Base-by-base conservation (phyloP, 2,113 vertebrate genomes). In the Oreochromis niloticus region DNA sequence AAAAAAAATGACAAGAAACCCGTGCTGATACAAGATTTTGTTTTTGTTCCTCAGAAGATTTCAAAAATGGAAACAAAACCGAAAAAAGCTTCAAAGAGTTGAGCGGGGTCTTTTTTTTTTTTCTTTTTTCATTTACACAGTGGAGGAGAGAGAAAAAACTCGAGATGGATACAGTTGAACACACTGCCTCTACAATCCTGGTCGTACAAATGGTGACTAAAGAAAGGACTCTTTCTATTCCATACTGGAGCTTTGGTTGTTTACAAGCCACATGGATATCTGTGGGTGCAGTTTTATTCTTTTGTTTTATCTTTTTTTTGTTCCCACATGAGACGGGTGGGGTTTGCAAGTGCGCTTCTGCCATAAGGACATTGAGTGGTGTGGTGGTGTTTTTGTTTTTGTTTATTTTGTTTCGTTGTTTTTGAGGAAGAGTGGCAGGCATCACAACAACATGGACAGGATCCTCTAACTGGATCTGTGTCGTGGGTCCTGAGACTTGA, bases 161-260 rank as follows among this genome's bases (percentile, higher is more conserved):
- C 57, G 30, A 88, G 91, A 93, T 90, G 94, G 93, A 94, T 86
- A 96, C 95, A 94, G 92, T 95, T 95, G 94, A 96, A 96, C 95
- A 96, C 96, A 96, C 96, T 97, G 96, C 96, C 96, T 96, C 96
- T 96, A 95, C 95, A 96, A 96, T 96, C 95, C 94, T 97, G 95
- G 95, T 97, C 94, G 88, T 95, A 95, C 88, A 93, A 93, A 94
- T 91, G 85, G 92, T 93, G 93, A 96, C 92, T 95, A 95, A 95
- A 91, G 87, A 95, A 93, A 91, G 88, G 92, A 94, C 92, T 93
- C 91, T 94, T 96, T 96, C 90, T 95, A 96, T 97, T 96, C 96
- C 96, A 95, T 96, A 96, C 94, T 96, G 96, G 96, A 97, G 95
- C 93, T 96, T 96, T 95, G 95, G 96, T 96, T 96, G 96, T 97